A percentile compares a stretch with the other conserved stretches of the same genome.
Conservation (phyloP, 2,888 invertebrate species). For the Sycophila texana region DNA sequence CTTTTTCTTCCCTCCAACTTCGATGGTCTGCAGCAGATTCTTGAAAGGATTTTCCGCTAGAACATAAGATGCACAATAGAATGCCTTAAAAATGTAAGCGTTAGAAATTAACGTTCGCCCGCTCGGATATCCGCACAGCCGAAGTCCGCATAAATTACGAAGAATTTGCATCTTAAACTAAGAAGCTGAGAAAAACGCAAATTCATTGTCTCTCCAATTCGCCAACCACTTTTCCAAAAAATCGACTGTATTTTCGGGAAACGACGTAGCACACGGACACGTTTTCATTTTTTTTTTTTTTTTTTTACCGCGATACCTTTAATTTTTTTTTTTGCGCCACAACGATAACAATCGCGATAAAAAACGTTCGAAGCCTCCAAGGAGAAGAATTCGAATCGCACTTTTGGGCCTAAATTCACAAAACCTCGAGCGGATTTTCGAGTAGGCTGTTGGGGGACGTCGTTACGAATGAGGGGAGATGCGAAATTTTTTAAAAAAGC, state of each 20-base stretch:
- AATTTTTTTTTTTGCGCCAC: background rate
- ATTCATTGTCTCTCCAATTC: slow-evolving; percentile 29
- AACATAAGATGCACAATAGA: slow-evolving; percentile 58
- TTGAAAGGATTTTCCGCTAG: slow-evolving; percentile 81
- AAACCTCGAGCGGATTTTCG: background rate
- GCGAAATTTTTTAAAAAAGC: background rate
- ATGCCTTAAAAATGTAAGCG: background rate
- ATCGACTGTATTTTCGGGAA: background rate
- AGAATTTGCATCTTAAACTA: slow-evolving; percentile 45
- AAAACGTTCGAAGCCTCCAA: slow-evolving; percentile 3
- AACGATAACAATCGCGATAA: slow-evolving; percentile 23
- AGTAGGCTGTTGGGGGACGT: background rate
- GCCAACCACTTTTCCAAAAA: background rate
- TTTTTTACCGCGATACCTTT: background rate
- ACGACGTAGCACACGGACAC: background rate
- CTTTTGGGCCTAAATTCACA: background rate
- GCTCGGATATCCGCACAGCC: background rate
- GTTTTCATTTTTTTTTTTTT: background rate
- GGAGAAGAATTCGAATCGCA: background rate
- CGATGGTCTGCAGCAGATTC: slow-evolving; percentile 79
- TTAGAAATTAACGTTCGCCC: background rate
- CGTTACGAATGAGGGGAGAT: background rate
- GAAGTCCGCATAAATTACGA: slow-evolving; percentile 34
- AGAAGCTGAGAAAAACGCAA: slow-evolving; percentile 7
- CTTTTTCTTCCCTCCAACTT: slow-evolving; percentile 80